Base-by-base conservation (phyloP, 92 coral and sea anemone species). In the Pocillopora meandrina region DNA sequence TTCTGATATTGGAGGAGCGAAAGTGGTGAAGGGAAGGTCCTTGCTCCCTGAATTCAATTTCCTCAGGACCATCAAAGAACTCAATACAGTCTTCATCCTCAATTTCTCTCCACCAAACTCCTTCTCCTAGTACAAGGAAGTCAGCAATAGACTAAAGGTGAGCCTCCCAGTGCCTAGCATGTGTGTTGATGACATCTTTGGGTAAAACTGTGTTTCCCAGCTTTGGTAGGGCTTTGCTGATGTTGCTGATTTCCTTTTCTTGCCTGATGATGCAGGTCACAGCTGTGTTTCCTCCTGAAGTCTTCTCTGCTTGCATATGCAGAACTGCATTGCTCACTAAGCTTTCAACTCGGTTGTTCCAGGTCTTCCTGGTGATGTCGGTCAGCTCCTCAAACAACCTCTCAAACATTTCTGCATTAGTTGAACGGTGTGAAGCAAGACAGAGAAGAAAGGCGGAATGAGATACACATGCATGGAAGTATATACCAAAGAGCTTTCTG, bases 31-130 rank as follows among this genome's bases (percentile, higher is more conserved):
- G 90, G 23, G 16, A 11, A 34, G 89, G 86, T 36, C 92, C 86
- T 60, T 87, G 69, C 26, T 81, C 74, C 64, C 90, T 74, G 70
- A 74, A 81, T 58, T 56, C 2, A 33, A 75, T 16, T 77, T 84
- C 89, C 34, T 84, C 86, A 34, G 88, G 85, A n/a, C 92, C 90
- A 68, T 93, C 93, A 77, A 90, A 85, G 81, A 90, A 93, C 74
- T 90, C 89, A 72, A 88, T 85, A 71, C 55, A 19, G 52, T 82
- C 85, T 57, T 85, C 89, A 20, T 82, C 85, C 62, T 85, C 89
- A 20, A 36, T 66, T 77, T 91, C 92, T 11, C 42, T 87, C 95
- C 96, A 87, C 90, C 94, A 91, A 0, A 88, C 83, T 0, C 92
- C 82, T 56, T 86, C 76, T 42, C 92, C 92, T 71, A 85, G 84